These are phyloP conservation scores for Brachionus angularis DNA, from an alignment of 1,140 invertebrate species.

Conservation along the genomic window DNA sequence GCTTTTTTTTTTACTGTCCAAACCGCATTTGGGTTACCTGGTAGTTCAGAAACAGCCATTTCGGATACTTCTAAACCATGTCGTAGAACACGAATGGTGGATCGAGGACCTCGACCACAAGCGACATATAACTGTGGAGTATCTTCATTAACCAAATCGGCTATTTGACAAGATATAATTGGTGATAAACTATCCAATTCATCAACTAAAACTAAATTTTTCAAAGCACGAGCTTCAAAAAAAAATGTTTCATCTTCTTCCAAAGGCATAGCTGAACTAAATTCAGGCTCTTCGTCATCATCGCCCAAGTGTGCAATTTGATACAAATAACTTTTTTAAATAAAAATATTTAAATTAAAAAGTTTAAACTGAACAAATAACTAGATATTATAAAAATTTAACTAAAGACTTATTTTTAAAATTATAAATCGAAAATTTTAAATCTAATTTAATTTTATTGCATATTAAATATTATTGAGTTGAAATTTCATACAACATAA, in stretches of 20 bases:
- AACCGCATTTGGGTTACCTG: constrained; percentile 97
- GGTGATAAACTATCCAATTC: constrained; percentile 95
- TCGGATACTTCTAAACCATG: constrained; percentile 94
- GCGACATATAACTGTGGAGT: constrained; percentile 94
- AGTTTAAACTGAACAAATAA: constrained; percentile 63
- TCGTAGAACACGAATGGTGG: constrained; percentile 81
- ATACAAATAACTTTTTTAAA: constrained; percentile 78
- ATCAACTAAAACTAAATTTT: constrained; percentile 95
- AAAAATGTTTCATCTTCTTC: constrained; percentile 99
- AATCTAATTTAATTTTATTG: no score
- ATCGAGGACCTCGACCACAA: constrained; percentile 89
- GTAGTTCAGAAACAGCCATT: constrained; percentile 98
- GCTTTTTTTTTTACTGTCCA: constrained; percentile 95
- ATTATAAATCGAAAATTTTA: no score
- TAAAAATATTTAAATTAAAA: no score
- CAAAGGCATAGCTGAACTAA: constrained; percentile 93
- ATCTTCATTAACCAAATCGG: constrained; percentile 82
- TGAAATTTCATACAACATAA: no score
- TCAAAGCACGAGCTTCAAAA: constrained; percentile 85
- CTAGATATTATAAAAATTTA: no score
- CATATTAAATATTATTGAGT: no score
- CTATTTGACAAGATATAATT: constrained; percentile 74
- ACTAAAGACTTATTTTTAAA: no score
- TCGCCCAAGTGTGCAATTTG: constrained; percentile 98
- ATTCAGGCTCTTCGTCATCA: constrained; percentile 98